These are phyloP conservation scores for Pungitius pungitius DNA, from an alignment of 2,113 vertebrate species.

Conservation along the genomic window DNA sequence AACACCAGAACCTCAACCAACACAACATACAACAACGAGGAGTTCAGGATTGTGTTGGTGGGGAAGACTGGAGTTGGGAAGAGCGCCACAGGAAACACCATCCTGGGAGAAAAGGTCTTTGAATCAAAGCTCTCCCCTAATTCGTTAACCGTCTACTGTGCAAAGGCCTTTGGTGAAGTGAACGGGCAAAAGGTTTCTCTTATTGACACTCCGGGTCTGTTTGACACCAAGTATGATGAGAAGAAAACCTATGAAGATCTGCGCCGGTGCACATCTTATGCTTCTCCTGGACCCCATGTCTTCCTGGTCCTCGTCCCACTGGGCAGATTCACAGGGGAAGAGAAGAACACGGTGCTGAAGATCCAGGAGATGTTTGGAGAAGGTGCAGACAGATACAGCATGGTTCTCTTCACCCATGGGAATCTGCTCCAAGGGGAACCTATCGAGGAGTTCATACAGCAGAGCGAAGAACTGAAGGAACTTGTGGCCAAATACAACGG, in stretches of 20 bases:
- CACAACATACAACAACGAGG: neutral
- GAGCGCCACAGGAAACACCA: constrained; percentile 17
- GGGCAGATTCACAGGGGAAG: constrained; percentile 15
- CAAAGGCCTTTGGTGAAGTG: neutral
- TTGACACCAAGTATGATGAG: neutral
- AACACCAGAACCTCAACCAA: no score
- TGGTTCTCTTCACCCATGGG: no score
- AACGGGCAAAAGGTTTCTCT: neutral
- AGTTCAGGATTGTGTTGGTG: constrained; percentile 7
- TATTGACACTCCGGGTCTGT: constrained; percentile 8
- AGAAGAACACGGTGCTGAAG: constrained; percentile 8
- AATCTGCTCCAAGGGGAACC: neutral
- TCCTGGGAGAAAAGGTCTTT: neutral
- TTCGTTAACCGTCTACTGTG: fast-evolving
- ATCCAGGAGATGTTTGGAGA: constrained; percentile 14
- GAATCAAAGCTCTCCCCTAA: fast-evolving
- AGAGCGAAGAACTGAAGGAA: neutral
- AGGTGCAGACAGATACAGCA: constrained; percentile 13
- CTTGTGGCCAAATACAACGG: constrained; percentile 2
- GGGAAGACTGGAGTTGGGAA: constrained; percentile 5
- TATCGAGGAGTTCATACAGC: constrained; percentile 2
- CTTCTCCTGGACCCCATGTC: constrained; percentile 21
- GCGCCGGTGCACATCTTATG: neutral
- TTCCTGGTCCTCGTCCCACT: constrained; percentile 4
- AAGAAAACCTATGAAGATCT: neutral